These are phyloP conservation scores for Epinotia nisella DNA, from an alignment of 2,888 invertebrate species.

Conservation along the genomic window DNA sequence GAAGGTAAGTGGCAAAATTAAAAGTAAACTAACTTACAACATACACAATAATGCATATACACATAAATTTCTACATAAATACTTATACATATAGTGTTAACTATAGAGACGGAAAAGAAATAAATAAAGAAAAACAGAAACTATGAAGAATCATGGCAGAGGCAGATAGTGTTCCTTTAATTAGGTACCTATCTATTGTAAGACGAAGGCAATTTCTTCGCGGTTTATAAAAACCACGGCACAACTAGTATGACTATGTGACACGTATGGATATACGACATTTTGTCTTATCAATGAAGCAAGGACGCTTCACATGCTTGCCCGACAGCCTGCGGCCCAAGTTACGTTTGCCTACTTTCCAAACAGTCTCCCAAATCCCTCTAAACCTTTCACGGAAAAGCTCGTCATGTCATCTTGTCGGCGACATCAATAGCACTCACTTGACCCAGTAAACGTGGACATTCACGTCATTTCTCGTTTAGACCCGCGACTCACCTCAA, in stretches of 20 bases:
- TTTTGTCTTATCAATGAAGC: not conserved
- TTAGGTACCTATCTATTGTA: not conserved
- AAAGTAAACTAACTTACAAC: too few relatives aligned
- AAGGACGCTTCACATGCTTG: not conserved
- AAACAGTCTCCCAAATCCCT: constrained; percentile 46
- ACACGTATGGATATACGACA: too few relatives aligned
- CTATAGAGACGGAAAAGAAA: too few relatives aligned
- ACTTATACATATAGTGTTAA: too few relatives aligned
- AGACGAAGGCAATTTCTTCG: not conserved
- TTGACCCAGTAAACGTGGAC: constrained; percentile 73
- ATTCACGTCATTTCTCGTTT: constrained; percentile 72
- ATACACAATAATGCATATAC: too few relatives aligned
- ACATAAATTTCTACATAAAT: too few relatives aligned
- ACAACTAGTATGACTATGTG: too few relatives aligned
- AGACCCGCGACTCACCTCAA: constrained; percentile 64
- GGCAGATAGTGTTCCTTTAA: too few relatives aligned
- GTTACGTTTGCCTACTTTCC: constrained; percentile 42
- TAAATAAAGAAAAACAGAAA: too few relatives aligned
- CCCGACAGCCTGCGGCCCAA: constrained; percentile 24
- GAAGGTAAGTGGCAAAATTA: too few relatives aligned
- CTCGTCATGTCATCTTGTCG: constrained; percentile 59
- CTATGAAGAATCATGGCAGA: too few relatives aligned
- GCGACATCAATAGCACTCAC: constrained; percentile 69
- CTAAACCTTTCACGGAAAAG: constrained; percentile 59
- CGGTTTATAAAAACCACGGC: too few relatives aligned